Evolutionary conservation across 2,113 vertebrate genomes (phyloP), one percentile per base, ranked within the genome.

Genomic region (Xenopus borealis): DNA sequence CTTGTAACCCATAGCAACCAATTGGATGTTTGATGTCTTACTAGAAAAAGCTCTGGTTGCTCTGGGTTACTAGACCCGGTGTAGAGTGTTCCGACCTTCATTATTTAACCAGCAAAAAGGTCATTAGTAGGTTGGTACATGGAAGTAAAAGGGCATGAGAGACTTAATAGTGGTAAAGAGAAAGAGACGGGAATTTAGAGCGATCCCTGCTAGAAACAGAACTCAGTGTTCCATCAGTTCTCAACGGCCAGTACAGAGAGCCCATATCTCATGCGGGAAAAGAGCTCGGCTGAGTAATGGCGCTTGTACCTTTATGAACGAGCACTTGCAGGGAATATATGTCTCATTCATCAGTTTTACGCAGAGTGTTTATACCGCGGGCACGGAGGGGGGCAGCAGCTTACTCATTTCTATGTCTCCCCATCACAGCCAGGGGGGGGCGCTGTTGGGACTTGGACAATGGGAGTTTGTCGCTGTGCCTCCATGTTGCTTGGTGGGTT

Each of bases 381-480:
- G 72, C 66, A 40, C 23, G 10, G 46, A 27, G 17, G 40, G 18
- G 44, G 72, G 62, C 55, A 44, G 72, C 62, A 50, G 62, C 65
- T 75, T 75, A 62, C 72, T 75, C 66, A 68, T 75, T 67, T 75
- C 62, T 75, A 75, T 75, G 72, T 69, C 58, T 65, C 62, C 13
- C 45, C 52, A 53, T 40, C 33, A 40, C 33, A 40, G 33, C 5
- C 33, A 1, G 33, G 33, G 33, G 33, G 33, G 8, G 33, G 8
- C 6, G 33, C 33, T 1, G 7, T 7, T 40, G 33, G 33, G 23
- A 27, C 8, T 6, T 3, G 33, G 6, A 2, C 33, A 40, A 6
- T 27, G 23, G 23, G 23, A 2, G 33, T 40, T 40, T 6, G 6
- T 40, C 1, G 33, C 33, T 40, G 33, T 6, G 33, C 33, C 33